These are phyloP conservation scores for Sycophaga agraensis DNA, from an alignment of 1,140 invertebrate species.

Conservation along the genomic window DNA sequence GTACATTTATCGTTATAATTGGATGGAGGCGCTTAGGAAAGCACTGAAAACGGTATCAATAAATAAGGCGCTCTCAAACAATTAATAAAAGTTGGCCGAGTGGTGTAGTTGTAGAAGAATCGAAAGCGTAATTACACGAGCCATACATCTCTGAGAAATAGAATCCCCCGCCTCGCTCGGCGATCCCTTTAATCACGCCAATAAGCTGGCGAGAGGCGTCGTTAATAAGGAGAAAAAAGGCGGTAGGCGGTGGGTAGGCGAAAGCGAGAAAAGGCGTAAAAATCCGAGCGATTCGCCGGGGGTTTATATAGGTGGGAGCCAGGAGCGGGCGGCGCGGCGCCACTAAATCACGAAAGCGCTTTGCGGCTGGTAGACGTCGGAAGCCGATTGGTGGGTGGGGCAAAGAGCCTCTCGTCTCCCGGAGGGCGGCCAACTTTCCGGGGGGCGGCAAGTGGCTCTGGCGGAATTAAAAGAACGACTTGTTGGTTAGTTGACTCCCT, in stretches of 20 bases:
- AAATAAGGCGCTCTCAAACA: too few relatives aligned
- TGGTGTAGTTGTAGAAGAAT: too few relatives aligned
- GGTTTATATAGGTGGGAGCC: not conserved
- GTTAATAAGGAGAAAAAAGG: not conserved
- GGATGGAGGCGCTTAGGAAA: too few relatives aligned
- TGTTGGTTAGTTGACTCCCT: constrained; percentile 52
- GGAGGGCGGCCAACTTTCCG: constrained; percentile 6
- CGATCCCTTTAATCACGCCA: too few relatives aligned
- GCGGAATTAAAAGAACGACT: constrained; percentile 55
- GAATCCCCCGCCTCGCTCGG: not conserved
- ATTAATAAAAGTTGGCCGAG: too few relatives aligned
- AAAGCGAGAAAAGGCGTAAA: too few relatives aligned
- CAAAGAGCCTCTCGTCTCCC: not conserved
- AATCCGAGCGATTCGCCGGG: not conserved
- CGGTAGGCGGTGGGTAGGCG: too few relatives aligned
- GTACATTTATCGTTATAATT: too few relatives aligned
- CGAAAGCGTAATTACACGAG: too few relatives aligned
- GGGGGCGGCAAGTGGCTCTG: constrained; percentile 32
- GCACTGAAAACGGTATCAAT: too few relatives aligned
- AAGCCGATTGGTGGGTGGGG: constrained; percentile 23
- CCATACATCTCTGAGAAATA: too few relatives aligned
- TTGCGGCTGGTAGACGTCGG: constrained; percentile 21
- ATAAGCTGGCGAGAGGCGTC: too few relatives aligned
- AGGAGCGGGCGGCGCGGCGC: not conserved
- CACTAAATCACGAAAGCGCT: constrained; percentile 28